These are phyloP conservation scores for Tribolium freemani DNA, from an alignment of 2,888 invertebrate genomes.

Conservation along the genomic window DNA sequence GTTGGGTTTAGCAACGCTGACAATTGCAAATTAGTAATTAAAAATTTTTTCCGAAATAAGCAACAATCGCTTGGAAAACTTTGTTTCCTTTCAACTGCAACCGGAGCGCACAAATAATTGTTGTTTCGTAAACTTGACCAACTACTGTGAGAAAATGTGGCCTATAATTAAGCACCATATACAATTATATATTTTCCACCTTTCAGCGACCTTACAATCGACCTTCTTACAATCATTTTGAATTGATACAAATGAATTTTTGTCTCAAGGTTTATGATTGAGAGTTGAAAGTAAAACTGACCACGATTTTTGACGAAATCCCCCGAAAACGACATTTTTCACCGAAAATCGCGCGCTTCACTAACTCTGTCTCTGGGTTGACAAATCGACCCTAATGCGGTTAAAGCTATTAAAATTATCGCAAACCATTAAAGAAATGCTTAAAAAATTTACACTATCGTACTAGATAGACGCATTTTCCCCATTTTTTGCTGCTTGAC, in stretches of 20 bases:
- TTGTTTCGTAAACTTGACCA: constrained; percentile 44
- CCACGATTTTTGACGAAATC: constrained; percentile 20
- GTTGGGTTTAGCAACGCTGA: constrained; percentile 11
- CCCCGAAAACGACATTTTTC: background rate
- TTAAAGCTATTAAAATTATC: constrained; percentile 10
- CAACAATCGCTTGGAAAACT: constrained; percentile 11
- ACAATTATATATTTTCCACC: constrained; percentile 57
- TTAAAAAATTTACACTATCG: background rate
- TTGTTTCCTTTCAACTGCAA: constrained; percentile 6
- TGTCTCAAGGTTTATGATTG: constrained; percentile 59
- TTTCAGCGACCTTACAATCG: constrained; percentile 57
- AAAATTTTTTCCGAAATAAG: constrained; percentile 6
- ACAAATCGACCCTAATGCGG: background rate
- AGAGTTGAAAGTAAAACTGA: constrained; percentile 56
- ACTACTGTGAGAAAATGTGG: constrained; percentile 40
- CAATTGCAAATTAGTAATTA: constrained; percentile 19
- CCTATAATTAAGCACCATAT: constrained; percentile 42
- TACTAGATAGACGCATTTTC: constrained; percentile 1
- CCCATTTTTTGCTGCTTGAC: constrained; percentile 1
- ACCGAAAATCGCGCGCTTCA: background rate
- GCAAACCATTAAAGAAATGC: background rate
- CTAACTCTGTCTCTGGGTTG: background rate
- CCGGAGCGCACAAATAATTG: constrained; percentile 16
- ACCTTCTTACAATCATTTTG: constrained; percentile 55
- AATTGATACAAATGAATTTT: constrained; percentile 55